These are phyloP conservation scores for Amblyjoppa fuscipennis DNA, from an alignment of 2,888 invertebrate genomes.

Conservation along the genomic window DNA sequence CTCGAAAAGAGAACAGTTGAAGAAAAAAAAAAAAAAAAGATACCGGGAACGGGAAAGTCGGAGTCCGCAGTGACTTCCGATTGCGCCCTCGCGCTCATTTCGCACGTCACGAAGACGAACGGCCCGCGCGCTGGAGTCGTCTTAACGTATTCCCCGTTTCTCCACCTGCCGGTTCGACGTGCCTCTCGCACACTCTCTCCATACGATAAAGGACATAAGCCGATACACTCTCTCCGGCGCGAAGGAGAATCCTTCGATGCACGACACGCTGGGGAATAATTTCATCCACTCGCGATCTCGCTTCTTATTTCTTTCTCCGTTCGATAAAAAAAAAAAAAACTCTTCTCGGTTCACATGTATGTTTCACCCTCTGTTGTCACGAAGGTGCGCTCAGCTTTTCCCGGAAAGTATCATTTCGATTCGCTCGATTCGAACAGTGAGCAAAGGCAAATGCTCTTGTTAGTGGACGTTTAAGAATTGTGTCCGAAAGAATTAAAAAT, in stretches of 20 bases:
- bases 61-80: constrained; percentile 77
- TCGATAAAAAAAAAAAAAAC: constrained; percentile 43
- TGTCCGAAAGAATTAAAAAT: no score
- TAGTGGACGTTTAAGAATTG: no score
- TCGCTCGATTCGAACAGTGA: background rate
- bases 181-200: constrained; percentile 43
- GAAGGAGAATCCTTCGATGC: constrained; percentile 71
- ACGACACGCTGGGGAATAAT: constrained; percentile 83
- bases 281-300: constrained; percentile 75
- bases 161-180: constrained; percentile 59
- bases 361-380: constrained; percentile 14
- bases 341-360: constrained; percentile 45
- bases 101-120: constrained; percentile 82
- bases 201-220: constrained; percentile 76
- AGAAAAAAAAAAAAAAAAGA: constrained; percentile 14
- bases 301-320: constrained; percentile 59
- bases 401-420: background rate
- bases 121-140: constrained; percentile 73
- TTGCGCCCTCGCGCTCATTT: constrained; percentile 81
- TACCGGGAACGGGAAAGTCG: constrained; percentile 59
- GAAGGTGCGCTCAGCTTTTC: background rate
- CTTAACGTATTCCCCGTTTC: constrained; percentile 62
- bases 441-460: no score
- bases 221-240: constrained; percentile 65
- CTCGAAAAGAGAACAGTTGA: constrained; percentile 56